phyloP scores from a whole-genome alignment of 2,888 invertebrate species.

The Boloria euphrosyne region DNA sequence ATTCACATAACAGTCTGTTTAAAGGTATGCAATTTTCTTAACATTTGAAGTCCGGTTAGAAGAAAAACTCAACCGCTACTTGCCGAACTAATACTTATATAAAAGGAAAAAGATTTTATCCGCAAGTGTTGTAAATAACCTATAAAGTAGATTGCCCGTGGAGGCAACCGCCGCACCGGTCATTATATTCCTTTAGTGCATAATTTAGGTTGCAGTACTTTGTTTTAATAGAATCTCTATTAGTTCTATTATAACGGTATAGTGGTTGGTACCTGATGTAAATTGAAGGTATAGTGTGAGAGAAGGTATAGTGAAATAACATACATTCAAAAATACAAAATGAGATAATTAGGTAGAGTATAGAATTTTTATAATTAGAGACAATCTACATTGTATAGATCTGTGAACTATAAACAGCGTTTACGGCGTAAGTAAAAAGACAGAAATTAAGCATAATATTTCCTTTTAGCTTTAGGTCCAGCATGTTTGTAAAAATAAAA shows the following conservation, averaged over 20 bases:
- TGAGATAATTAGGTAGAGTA: too few species aligned
- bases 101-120: slow-evolving; percentile 5
- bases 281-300: not conserved
- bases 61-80: not conserved
- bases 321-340: too few species aligned
- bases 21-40: not conserved
- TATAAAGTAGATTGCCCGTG: not conserved
- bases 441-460: too few species aligned
- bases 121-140: slow-evolving; percentile 3
- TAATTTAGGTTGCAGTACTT: not conserved
- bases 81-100: not conserved
- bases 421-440: too few species aligned
- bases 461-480: too few species aligned
- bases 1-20: too few species aligned
- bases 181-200: not conserved
- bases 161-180: not conserved
- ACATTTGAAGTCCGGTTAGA: not conserved
- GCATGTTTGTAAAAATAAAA: too few species aligned
- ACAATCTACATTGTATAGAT: too few species aligned
- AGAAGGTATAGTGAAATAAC: too few species aligned
- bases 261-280: not conserved
- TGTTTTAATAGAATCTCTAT: not conserved
- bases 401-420: too few species aligned
- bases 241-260: not conserved
- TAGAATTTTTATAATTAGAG: too few species aligned